Evolutionary conservation across 2,888 invertebrate species (phyloP), one percentile per base, ranked within the genome.

Genomic region (Drymonia ruficornis): DNA sequence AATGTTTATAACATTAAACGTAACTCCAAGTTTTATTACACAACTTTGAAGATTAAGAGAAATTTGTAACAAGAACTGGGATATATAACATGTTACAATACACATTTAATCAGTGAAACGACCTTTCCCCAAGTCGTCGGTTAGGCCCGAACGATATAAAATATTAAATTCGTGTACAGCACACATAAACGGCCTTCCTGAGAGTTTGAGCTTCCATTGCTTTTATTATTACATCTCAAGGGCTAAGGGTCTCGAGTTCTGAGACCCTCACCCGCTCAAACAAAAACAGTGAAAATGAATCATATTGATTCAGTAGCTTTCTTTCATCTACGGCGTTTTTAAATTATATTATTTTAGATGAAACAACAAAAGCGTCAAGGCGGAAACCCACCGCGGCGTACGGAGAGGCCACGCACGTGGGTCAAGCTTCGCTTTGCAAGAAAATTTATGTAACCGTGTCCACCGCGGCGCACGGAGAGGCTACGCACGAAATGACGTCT

Each of bases 11-110:
- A n/a, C 16, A 40, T 40, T 16, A 40, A 40, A 40, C 9, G 16
- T 16, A 43, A 43, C 18, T 6, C 12, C 43, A 12, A 19, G 43
- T 19, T 18, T 43, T 43, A 46, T 29, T 28, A 28, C 46, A 2
- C 15, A 46, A 46, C 46, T 46, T 46, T 13, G 29, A n/a, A 46
- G 15, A 46, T 46, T 46, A 46, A 29, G 19, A 29, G 46, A 23
- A 42, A 29, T 46, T 46, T 29, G 16, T 46, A 46, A 29, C 46
- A 15, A 28, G 29, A 46, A 46, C 23, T 19, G 13, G 13, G 23
- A 44, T 40, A 11, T 40, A 40, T 40, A 9, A 44, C 16, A 19
- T 23, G 44, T 29, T 12, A 3, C 28, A n/a, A 29, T 12, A 46
- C 29, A 29, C 29, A 29, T 46, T 46, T 46, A 46, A 46, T 46